These are phyloP conservation scores for Drosophila hamatofila DNA, from an alignment of 2,888 invertebrate species.

Conservation along the genomic window DNA sequence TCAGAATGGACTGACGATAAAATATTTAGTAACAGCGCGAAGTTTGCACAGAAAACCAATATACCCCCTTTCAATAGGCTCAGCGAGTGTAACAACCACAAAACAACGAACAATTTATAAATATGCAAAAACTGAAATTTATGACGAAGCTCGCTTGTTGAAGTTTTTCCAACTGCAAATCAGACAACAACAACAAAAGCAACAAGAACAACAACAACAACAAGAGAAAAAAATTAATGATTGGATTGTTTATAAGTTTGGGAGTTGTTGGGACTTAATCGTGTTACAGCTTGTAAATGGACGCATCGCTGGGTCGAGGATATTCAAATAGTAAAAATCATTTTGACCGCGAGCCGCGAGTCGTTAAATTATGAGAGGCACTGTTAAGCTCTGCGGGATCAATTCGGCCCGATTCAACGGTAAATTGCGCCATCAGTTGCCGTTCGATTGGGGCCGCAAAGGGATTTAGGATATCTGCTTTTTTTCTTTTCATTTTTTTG, in stretches of 20 bases:
- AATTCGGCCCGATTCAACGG: constrained; percentile 44
- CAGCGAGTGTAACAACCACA: constrained; percentile 9
- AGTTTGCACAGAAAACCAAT: neutral
- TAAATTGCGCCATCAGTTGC: constrained; percentile 52
- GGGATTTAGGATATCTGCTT: constrained; percentile 65
- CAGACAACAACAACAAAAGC: constrained; percentile 7
- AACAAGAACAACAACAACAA: constrained; percentile 26
- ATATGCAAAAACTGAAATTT: constrained; percentile 60
- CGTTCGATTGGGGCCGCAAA: constrained; percentile 19
- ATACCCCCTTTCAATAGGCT: neutral
- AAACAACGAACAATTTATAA: constrained; percentile 47
- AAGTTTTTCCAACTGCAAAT: constrained; percentile 23
- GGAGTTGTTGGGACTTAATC: constrained; percentile 48
- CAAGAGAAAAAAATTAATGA: constrained; percentile 44
- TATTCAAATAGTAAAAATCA: constrained; percentile 55
- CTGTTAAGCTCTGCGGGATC: constrained; percentile 79
- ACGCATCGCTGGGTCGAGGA: constrained; percentile 44
- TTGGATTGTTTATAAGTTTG: constrained; percentile 56
- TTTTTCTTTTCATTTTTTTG: constrained; percentile 9
- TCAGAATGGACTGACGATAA: neutral
- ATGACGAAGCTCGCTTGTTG: constrained; percentile 37
- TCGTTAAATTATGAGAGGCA: constrained; percentile 73
- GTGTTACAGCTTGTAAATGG: constrained; percentile 63
- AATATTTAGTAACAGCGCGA: neutral
- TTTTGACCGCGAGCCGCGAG: constrained; percentile 58